Conservation (phyloP, 2,888 invertebrate genomes). For the Parnassius orleans region DNA sequence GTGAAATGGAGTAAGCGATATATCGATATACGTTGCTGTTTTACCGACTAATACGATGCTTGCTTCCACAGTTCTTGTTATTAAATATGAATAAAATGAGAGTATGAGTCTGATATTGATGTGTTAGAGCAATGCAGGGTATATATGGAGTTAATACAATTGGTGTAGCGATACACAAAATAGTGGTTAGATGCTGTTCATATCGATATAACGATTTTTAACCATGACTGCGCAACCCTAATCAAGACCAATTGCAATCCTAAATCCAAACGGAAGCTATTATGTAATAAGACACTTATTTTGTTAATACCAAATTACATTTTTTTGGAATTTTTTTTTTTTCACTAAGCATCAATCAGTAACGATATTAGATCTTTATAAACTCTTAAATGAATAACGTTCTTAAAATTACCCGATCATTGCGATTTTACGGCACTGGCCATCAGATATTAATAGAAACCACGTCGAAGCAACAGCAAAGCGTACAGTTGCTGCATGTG, state of each 20-base stretch:
- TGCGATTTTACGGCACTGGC: constrained; percentile 1
- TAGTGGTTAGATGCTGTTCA: too few species aligned
- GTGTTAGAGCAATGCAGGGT: not conserved
- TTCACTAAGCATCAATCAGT: not conserved
- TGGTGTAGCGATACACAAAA: not conserved
- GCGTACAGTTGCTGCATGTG: not conserved
- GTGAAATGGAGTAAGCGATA: not conserved
- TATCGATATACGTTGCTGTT: not conserved
- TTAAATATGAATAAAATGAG: not conserved
- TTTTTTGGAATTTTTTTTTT: constrained; percentile 8
- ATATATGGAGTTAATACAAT: constrained; percentile 3
- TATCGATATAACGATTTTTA: not conserved
- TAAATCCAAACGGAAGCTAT: constrained; percentile 5
- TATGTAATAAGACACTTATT: constrained; percentile 10
- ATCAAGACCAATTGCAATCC: constrained; percentile 4
- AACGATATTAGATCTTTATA: constrained; percentile 18
- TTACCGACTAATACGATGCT: not conserved
- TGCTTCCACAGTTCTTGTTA: constrained; percentile 2
- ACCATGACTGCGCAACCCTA: constrained; percentile 8
- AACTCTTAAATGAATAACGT: constrained; percentile 22
- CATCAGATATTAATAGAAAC: not conserved
- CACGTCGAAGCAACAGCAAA: not conserved
- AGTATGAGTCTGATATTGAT: not conserved
- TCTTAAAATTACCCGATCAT: constrained; percentile 8
- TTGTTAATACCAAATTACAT: not conserved